phyloP scores from a whole-genome alignment of 2,113 vertebrate genomes.

The Nymphicus hollandicus region DNA sequence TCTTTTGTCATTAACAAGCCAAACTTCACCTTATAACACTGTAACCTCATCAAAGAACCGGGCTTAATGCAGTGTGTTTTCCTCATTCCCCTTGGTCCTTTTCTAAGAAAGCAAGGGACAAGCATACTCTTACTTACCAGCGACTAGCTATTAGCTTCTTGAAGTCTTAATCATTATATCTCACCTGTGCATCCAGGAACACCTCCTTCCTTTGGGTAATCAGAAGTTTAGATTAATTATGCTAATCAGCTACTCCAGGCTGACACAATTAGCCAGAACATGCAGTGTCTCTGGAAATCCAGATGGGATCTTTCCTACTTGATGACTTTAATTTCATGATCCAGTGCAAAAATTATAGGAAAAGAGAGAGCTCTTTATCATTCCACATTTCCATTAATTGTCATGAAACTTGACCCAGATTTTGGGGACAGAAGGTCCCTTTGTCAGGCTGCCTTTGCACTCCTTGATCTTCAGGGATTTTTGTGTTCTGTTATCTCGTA shows the following conservation, averaged over 20 bases:
- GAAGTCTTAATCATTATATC: background rate
- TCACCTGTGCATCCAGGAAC: conserved; percentile 53
- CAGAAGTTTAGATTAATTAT: conserved; percentile 69
- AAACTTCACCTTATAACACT: background rate
- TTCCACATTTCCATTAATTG: background rate
- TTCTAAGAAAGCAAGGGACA: background rate
- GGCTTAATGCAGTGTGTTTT: background rate
- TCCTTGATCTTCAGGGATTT: background rate
- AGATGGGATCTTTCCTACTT: conserved; percentile 29
- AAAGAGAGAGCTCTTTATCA: background rate
- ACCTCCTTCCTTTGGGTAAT: conserved; percentile 60
- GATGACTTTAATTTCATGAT: conserved; percentile 62
- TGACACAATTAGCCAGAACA: conserved; percentile 65
- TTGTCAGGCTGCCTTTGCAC: background rate
- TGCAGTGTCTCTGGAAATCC: conserved; percentile 41
- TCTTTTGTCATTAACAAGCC: background rate
- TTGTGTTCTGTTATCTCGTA: background rate
- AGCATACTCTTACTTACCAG: background rate
- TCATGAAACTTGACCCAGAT: background rate
- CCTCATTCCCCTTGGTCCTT: background rate
- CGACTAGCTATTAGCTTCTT: background rate
- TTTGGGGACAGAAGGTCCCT: background rate
- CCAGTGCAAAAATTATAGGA: conserved; percentile 21
- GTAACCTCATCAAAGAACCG: background rate
- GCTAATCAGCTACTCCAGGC: conserved; percentile 59